A percentile compares a stretch with the other conserved stretches of the same genome.
Conservation (phyloP, 2,113 vertebrate species). For the Tachycineta bicolor region DNA sequence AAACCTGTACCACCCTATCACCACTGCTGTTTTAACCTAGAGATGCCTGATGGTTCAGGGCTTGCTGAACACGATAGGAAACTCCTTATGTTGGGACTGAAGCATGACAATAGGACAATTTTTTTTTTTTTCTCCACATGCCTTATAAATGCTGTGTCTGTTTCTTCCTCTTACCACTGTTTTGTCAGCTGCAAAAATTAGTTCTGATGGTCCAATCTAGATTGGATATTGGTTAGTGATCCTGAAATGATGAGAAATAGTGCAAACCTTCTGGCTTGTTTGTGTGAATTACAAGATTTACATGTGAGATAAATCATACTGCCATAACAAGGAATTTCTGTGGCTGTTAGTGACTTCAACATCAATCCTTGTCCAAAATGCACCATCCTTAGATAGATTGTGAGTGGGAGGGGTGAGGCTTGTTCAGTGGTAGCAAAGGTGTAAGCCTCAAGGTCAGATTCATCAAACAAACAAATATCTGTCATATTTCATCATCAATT, state of each 20-base stretch:
- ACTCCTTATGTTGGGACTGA: neutral
- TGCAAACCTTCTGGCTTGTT: neutral
- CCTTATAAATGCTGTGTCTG: neutral
- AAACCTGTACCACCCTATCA: rapidly evolving
- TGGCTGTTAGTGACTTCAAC: neutral
- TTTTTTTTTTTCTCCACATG: neutral
- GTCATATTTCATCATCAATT: neutral
- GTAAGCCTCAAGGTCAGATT: neutral
- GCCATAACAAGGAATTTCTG: neutral
- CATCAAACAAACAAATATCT: neutral
- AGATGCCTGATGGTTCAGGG: neutral
- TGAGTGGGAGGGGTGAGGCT: neutral
- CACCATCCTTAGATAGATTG: rapidly evolving
- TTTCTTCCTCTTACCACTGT: neutral
- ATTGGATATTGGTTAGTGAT: neutral
- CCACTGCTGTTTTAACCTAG: neutral
- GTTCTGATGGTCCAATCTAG: neutral
- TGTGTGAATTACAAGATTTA: neutral
- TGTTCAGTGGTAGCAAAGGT: neutral
- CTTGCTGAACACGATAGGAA: neutral
- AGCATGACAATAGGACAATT: neutral
- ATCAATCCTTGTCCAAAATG: neutral
- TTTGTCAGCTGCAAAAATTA: neutral
- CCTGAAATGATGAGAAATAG: neutral
- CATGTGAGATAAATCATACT: neutral